Evolutionary conservation across 2,797 vertebrate species (phyloP), one percentile per base, ranked within the genome.

Genomic region (Enteromius afrohamiltoni): DNA sequence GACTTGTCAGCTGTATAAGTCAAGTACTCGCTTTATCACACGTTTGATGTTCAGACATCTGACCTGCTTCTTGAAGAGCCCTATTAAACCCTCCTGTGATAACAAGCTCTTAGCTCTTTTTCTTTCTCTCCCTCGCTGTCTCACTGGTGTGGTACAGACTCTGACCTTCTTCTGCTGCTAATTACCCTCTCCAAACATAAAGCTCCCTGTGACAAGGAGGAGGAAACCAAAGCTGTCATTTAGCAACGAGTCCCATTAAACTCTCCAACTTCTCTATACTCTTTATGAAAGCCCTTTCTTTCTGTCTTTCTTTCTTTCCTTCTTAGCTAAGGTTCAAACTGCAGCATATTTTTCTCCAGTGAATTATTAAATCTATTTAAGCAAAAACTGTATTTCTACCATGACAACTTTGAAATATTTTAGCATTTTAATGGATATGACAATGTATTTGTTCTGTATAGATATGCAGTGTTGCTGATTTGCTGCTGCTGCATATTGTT

Each of bases 91-190:
- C 49, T 70, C 49, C 65, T 70, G 34, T 80, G 78, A 79, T 80
- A 80, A 80, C 67, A 80, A 80, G 77, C 71, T 65, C 60, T 80
- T 67, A 29, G 29, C 53, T 3, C 42, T 40, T 19, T 65, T 42
- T 51, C 31, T 42, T 23, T 60, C 3, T 31, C 51, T 67, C 40
- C 68, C 58, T 42, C 6, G 2, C 65, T 34, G 23, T 49, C 55
- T 51, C 31, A n/a, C 58, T 79, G 29, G 31, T n/a, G 68, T 55
- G 70, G 88, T 92, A 94, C 87, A 90, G 88, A 3, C 86, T 40
- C 83, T 90, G 91, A 92, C 91, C 92, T 93, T 93, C 90, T 90
- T 80, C 87, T 85, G 71, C 82, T 82, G 91, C 91, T 94, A 94
- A 94, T 93, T 93, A 92, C 49, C 87, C 73, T 84, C 83, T 79